Base-by-base conservation (phyloP, 2,113 vertebrate species). In the Pelecanoides urinatrix region DNA sequence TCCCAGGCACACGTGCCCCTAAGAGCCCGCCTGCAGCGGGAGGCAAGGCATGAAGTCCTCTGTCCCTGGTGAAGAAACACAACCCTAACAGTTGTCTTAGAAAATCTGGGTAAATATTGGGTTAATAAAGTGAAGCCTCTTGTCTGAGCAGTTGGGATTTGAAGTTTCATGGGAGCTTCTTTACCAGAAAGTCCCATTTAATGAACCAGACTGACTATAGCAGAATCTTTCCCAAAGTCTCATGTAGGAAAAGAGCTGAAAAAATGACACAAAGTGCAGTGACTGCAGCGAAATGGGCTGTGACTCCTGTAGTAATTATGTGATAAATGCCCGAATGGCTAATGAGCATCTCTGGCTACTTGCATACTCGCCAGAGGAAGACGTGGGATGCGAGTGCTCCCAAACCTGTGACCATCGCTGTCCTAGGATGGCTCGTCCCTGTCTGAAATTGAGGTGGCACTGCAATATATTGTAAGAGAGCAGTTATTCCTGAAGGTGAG, bases 361-460 rank as follows among this genome's bases (percentile, higher is more conserved):
- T 16, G 25, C 38, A 5, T 23, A 13, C 47, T 30, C 12, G 36
- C 23, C 26, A 9, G 38, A 53, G 50, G 30, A 44, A 32, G 42
- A 25, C 0, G 1, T 12, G 56, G 27, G 58, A 11, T 11, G 6
- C 0, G 8, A 23, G 44, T 8, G 21, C 36, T 66, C 34, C 26
- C 58, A 6, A 10, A 30, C 4, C 53, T 27, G 20, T 20, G 58
- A 40, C 50, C 20, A 1, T 61, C 14, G 1, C 49, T 53, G 11
- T 27, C 50, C 40, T 18, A 4, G 47, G 30, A 10, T 4, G 53
- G 18, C 30, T 47, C 8, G 1, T 50, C 40, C 38, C 50, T 10
- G 0, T 5, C 34, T 30, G 81, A 45, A 23, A 19, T 14, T 19
- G 30, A 17, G 17, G 7, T 16, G 26, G 30, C 47, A 6, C 44